Evolutionary conservation across 2,113 vertebrate genomes (phyloP), one percentile per base, ranked within the genome.

Genomic region (Eudorcas thomsonii): DNA sequence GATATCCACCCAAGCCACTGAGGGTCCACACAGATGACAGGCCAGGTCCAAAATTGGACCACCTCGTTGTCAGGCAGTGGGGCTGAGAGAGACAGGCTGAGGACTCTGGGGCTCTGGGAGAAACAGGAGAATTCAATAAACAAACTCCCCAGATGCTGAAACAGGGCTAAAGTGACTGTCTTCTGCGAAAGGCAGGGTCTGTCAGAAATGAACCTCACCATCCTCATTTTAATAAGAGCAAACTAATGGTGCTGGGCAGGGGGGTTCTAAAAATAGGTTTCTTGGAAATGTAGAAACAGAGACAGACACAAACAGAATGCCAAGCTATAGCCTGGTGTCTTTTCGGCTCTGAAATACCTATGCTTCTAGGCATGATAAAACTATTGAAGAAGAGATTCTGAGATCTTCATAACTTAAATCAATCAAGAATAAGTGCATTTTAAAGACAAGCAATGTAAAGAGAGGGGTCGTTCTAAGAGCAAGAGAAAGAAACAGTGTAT

Each of bases 221-320:
- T 82, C 54, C 43, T 95, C 71, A 55, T 91, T 93, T 94, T 96
- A 95, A 96, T 94, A 82, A 97, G 67, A 4, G 4, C 26, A 86
- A 88, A 87, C 86, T 88, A 95, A 91, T 25, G 39, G 50, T 67
- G 16, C 86, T 91, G 67, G 95, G 25, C 57, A 86, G 26, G 60
- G 36, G 39, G 55, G 5, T 30, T 87, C 92, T 90, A 90, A 96
- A 97, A 87, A 88, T 54, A 92, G 64, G 85, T 94, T 94, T 78
- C 89, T 77, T 89, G 33, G 62, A 62, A 39, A 36, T 39, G 13
- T 6, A 78, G 64, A 90, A 89, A 81, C 28, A 25, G 52, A 87
- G 48, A 91, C 78, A 95, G 55, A 91, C 36, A 54, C 3, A 88
- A 77, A 36, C n/a, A 96, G 12, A 9, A 12, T 52, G 43, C 36